A percentile compares a stretch with the other conserved stretches of the same genome.
Evolutionary conservation across 2,113 vertebrate species (phyloP).

Genomic region (Pristiophorus japonicus): DNA sequence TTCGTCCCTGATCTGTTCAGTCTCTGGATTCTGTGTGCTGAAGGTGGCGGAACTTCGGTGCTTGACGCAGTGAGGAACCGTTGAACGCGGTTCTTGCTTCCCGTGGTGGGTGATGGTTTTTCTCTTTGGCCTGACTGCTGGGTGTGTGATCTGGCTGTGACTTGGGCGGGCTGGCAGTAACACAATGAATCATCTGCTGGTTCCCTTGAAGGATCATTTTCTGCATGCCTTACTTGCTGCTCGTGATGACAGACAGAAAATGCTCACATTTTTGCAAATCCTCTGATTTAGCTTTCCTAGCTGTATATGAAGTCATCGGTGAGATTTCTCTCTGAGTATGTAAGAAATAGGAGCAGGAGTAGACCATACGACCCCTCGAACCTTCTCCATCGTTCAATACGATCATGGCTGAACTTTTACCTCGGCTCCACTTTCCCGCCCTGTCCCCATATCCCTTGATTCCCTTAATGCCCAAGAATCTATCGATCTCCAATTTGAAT

Average conservation of each 20-base stretch:
- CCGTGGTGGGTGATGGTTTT: slow-evolving; percentile 14
- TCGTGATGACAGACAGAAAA: background rate
- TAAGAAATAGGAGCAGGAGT: background rate
- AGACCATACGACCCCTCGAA: background rate
- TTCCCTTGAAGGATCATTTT: background rate
- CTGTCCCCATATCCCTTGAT: background rate
- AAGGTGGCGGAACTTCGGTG: slow-evolving; percentile 1
- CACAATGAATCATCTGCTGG: background rate
- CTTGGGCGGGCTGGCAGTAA: background rate
- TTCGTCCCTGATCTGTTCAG: background rate
- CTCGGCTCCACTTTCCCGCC: background rate
- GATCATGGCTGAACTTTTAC: background rate
- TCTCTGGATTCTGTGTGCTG: background rate
- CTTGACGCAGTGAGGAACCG: background rate
- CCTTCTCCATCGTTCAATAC: background rate
- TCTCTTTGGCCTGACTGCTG: background rate
- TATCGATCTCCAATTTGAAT: background rate
- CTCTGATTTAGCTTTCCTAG: background rate
- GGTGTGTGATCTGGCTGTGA: background rate
- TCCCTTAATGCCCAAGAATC: background rate
- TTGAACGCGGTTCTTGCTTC: background rate
- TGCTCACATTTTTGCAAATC: background rate
- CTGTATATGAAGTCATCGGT: background rate
- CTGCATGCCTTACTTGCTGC: background rate
- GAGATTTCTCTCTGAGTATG: background rate